Conservation (phyloP, 2,888 invertebrate species). For the Isotomurus palustris region DNA sequence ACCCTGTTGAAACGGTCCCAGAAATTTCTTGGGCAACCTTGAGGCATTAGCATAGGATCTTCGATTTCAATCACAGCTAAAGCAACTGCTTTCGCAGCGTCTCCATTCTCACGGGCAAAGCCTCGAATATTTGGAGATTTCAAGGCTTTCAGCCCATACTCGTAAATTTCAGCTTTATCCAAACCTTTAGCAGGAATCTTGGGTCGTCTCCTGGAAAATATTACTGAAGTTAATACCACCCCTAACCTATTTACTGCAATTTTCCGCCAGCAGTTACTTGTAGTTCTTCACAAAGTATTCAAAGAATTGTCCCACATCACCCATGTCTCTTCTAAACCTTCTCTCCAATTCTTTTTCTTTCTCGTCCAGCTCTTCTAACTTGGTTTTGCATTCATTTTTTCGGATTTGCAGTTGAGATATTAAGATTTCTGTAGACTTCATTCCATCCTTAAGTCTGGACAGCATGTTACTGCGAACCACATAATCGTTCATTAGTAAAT, state of each 20-base stretch:
- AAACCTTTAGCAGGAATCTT: conserved; percentile 33
- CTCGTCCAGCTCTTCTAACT: conserved; percentile 30
- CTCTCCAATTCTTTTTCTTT: conserved; percentile 33
- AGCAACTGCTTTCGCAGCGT: conserved; percentile 27
- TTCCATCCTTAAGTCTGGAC: conserved; percentile 33
- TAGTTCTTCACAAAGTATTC: conserved; percentile 40
- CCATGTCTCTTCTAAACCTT: conserved; percentile 36
- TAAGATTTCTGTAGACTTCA: conserved; percentile 37
- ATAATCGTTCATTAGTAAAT: neutral
- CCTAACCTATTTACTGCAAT: neutral
- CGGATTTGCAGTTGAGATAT: conserved; percentile 29
- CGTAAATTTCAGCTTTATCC: conserved; percentile 29
- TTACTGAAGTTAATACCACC: too few relatives aligned
- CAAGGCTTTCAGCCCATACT: conserved; percentile 25
- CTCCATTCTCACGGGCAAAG: conserved; percentile 39
- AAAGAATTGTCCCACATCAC: conserved; percentile 42
- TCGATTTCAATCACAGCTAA: conserved; percentile 39
- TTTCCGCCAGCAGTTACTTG: too few relatives aligned
- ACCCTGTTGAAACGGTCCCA: conserved; percentile 41
- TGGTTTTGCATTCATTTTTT: conserved; percentile 28
- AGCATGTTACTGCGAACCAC: conserved; percentile 26
- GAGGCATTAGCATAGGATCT: conserved; percentile 40
- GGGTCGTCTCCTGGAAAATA: conserved; percentile 37
- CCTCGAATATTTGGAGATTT: conserved; percentile 28
- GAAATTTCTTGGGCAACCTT: conserved; percentile 38